phyloP scores from a whole-genome alignment of 2,113 vertebrate species.

The Pterocles orientalis region DNA sequence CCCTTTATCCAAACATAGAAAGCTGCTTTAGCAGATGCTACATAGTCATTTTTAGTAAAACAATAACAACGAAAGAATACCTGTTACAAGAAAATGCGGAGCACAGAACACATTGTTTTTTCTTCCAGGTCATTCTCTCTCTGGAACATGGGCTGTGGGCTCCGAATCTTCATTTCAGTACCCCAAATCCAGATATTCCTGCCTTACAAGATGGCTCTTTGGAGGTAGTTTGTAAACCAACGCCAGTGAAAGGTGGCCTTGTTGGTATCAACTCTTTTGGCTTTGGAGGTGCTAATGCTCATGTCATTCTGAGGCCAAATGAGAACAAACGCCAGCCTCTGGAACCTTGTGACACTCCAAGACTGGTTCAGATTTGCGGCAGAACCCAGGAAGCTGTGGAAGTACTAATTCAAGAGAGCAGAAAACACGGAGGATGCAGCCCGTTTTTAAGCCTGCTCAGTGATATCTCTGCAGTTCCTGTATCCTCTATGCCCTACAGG shows the following conservation, averaged over 20 bases:
- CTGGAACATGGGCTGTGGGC: constrained; percentile 91
- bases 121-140: constrained; percentile 85
- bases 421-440: constrained; percentile 59
- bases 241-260: constrained; percentile 84
- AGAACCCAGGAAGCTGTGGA: constrained; percentile 85
- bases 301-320: constrained; percentile 86
- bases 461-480: constrained; percentile 76
- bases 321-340: neutral
- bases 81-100: neutral
- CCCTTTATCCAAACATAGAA: neutral
- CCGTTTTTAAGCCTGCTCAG: constrained; percentile 85
- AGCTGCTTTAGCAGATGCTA: neutral
- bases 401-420: constrained; percentile 78
- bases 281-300: constrained; percentile 94
- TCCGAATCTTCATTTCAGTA: constrained; percentile 90
- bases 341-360: constrained; percentile 47
- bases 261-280: constrained; percentile 93
- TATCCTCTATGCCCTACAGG: constrained; percentile 85
- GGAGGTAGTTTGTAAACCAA: constrained; percentile 82
- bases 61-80: neutral
- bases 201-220: constrained; percentile 83
- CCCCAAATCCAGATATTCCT: constrained; percentile 87
- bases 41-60: neutral
- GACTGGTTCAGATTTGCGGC: constrained; percentile 84
- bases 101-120: neutral